These are phyloP conservation scores for Ctenochaetus hawaiiensis DNA, from an alignment of 2,797 vertebrate species.

Conservation along the genomic window DNA sequence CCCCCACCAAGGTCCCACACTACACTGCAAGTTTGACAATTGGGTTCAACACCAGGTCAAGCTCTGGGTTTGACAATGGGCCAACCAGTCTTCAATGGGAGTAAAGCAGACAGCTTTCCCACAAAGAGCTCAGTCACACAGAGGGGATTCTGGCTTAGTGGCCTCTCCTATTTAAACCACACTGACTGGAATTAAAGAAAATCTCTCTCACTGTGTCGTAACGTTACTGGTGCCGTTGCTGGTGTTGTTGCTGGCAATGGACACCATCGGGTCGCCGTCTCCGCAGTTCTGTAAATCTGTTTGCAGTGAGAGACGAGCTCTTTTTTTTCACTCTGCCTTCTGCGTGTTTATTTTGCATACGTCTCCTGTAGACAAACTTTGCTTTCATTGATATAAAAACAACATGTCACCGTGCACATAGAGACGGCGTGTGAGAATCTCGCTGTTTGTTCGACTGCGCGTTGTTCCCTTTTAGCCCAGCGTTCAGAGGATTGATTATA, in stretches of 20 bases:
- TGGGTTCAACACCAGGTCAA: constrained; percentile 99
- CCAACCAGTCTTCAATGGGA: constrained; percentile 98
- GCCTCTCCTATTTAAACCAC: constrained; percentile 84
- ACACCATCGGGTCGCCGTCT: constrained; percentile 55
- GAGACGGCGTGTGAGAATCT: constrained; percentile 17
- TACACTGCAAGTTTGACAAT: constrained; percentile 94
- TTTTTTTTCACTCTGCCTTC: constrained; percentile 13
- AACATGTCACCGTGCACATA: constrained; percentile 28
- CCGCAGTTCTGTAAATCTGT: constrained; percentile 27
- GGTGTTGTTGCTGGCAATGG: constrained; percentile 58
- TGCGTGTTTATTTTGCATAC: constrained; percentile 44
- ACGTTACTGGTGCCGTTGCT: constrained; percentile 37
- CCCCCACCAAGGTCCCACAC: constrained; percentile 82
- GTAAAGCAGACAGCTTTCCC: constrained; percentile 86
- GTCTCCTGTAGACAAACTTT: constrained; percentile 52
- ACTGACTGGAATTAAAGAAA: constrained; percentile 80
- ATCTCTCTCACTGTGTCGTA: constrained; percentile 63
- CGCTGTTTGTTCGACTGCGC: constrained; percentile 40
- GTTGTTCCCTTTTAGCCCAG: constrained; percentile 12
- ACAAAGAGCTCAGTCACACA: constrained; percentile 84
- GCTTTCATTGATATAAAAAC: constrained; percentile 58
- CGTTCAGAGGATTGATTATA: constrained; percentile 10
- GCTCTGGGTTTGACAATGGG: constrained; percentile 93
- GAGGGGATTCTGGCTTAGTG: constrained; percentile 84
- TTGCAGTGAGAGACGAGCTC: background rate